phyloP scores from a whole-genome alignment of 2,888 invertebrate genomes.

The Caenorhabditis becei region DNA sequence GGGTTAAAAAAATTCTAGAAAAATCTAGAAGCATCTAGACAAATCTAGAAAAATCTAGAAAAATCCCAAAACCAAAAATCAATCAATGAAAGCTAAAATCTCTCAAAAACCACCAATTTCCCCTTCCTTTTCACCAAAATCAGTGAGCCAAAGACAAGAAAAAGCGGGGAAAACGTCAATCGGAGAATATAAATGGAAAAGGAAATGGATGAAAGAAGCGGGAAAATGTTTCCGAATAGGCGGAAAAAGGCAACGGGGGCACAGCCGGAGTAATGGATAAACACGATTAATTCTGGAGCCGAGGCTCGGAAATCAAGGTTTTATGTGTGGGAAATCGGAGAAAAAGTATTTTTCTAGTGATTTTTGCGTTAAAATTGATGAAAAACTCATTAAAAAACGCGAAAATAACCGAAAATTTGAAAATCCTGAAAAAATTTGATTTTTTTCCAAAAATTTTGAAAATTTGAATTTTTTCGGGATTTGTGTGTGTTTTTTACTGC shows the following conservation, averaged over 20 bases:
- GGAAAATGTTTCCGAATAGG: not conserved
- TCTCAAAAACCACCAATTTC: not conserved
- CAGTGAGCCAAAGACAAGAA: constrained; percentile 9
- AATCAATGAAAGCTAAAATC: too few species aligned
- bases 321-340: too few species aligned
- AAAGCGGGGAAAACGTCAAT: too few species aligned
- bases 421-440: too few species aligned
- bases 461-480: too few species aligned
- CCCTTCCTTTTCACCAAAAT: not conserved
- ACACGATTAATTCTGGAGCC: not conserved
- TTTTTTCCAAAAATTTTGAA: too few species aligned
- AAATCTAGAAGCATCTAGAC: not conserved
- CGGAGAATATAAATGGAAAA: too few species aligned
- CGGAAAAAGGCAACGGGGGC: not conserved
- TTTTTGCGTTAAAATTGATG: too few species aligned
- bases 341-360: too few species aligned
- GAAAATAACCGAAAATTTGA: too few species aligned
- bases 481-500: too few species aligned
- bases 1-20: not conserved
- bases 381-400: too few species aligned
- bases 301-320: not conserved
- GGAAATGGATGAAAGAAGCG: not conserved
- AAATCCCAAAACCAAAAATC: not conserved
- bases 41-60: not conserved
- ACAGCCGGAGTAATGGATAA: not conserved